phyloP scores from a whole-genome alignment of 2,797 vertebrate genomes.

The Xiphophorus birchmanni region DNA sequence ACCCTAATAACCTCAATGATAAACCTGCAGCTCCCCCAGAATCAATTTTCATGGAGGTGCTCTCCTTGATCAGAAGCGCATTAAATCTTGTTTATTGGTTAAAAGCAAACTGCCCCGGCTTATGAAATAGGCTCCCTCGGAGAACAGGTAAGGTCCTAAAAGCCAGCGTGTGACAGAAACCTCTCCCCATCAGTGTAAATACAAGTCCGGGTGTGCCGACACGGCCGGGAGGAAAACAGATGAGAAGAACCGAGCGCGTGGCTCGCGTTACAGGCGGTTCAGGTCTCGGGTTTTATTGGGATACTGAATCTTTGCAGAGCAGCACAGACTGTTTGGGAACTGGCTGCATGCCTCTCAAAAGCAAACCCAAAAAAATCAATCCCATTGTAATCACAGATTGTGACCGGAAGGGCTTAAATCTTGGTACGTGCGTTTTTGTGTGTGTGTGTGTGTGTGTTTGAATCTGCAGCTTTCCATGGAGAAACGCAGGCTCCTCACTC shows the following conservation, averaged over 20 bases:
- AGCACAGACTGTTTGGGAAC: conserved; percentile 52
- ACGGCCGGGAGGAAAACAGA: conserved; percentile 1
- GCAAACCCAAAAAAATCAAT: conserved; percentile 68
- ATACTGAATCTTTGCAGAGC: conserved; percentile 59
- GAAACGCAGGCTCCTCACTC: conserved; percentile 40
- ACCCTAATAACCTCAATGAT: conserved; percentile 64
- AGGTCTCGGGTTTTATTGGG: conserved; percentile 50
- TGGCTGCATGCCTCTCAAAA: conserved; percentile 56
- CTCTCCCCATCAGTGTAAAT: conserved; percentile 60
- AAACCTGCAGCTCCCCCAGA: conserved; percentile 58
- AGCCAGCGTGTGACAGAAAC: conserved; percentile 60
- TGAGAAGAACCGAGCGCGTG: conserved; percentile 43
- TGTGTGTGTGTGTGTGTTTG: conserved; percentile 5
- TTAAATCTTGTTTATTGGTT: conserved; percentile 75
- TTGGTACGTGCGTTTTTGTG: conserved; percentile 22
- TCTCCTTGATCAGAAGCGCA: conserved; percentile 56
- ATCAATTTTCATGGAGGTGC: conserved; percentile 56
- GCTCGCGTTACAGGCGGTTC: conserved; percentile 34
- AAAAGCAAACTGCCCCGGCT: conserved; percentile 62
- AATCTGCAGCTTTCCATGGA: conserved; percentile 27
- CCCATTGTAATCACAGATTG: conserved; percentile 63
- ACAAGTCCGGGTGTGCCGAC: conserved; percentile 49
- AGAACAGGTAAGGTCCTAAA: conserved; percentile 48
- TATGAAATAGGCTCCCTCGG: conserved; percentile 57
- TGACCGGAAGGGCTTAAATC: conserved; percentile 55